Conservation (phyloP, 2,888 invertebrate genomes). For the Sthenelais limicola region DNA sequence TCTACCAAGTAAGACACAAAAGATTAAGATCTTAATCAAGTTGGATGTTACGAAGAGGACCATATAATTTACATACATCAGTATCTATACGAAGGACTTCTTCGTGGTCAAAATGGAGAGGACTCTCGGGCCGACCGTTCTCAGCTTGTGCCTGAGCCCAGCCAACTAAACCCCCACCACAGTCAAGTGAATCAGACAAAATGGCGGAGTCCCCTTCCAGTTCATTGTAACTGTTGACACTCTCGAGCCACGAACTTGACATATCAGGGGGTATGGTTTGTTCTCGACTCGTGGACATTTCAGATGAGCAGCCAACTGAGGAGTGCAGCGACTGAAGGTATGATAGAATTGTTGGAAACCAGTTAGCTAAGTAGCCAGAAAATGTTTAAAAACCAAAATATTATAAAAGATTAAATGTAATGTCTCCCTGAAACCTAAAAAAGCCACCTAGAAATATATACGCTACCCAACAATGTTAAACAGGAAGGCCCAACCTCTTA, state of each 20-base stretch:
- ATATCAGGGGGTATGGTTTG: conserved; percentile 32
- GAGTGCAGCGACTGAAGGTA: conserved; percentile 31
- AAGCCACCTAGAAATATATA: too few species aligned
- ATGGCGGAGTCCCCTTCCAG: conserved; percentile 51
- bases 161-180: conserved; percentile 33
- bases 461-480: too few species aligned
- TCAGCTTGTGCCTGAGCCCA: conserved; percentile 35
- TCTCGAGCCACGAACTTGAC: conserved; percentile 33
- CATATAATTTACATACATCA: conserved; percentile 41
- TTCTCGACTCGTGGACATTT: conserved; percentile 39
- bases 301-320: conserved; percentile 33
- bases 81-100: conserved; percentile 44
- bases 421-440: too few species aligned
- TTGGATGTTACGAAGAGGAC: too few species aligned
- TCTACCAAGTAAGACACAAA: too few species aligned
- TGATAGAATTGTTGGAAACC: background rate
- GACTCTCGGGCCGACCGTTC: conserved; percentile 46
- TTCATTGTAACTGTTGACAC: conserved; percentile 45
- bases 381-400: too few species aligned
- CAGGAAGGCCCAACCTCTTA: too few species aligned
- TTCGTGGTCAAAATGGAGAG: conserved; percentile 43
- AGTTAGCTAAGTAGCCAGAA: too few species aligned
- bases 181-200: conserved; percentile 49
- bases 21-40: too few species aligned
- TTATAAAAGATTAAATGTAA: too few species aligned